A percentile compares a stretch with the other conserved stretches of the same genome.
phyloP scores from a whole-genome alignment of 2,113 vertebrate species.

The Pyrgilauda ruficollis region DNA sequence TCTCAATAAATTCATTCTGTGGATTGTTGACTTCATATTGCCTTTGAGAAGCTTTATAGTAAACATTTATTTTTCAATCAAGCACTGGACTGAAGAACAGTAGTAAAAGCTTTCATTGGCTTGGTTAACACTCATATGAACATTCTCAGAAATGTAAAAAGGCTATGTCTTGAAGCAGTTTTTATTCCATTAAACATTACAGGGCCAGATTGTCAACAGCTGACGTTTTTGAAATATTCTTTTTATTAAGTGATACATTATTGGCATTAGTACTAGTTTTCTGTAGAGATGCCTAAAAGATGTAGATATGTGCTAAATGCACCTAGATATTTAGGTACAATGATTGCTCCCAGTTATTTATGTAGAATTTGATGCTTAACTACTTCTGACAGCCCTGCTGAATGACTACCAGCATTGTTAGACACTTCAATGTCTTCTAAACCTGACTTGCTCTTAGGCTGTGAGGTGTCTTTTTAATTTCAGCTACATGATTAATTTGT shows the following conservation, averaged over 20 bases:
- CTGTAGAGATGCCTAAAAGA: background rate
- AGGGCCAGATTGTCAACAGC: background rate
- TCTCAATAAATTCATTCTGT: slow-evolving; percentile 18
- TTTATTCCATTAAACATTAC: background rate
- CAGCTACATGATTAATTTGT: background rate
- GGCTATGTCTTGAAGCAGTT: background rate
- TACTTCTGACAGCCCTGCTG: background rate
- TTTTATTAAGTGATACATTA: background rate
- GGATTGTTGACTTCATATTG: background rate
- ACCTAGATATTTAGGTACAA: background rate
- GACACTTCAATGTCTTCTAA: background rate
- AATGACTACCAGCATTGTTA: background rate
- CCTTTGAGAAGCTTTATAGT: background rate
- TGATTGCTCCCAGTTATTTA: background rate
- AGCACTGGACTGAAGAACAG: background rate
- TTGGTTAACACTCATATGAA: background rate
- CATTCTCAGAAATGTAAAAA: background rate
- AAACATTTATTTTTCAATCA: background rate
- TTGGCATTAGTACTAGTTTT: background rate
- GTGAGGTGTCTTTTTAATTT: background rate
- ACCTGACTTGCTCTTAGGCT: background rate
- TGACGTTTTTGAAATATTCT: background rate
- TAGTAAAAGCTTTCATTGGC: background rate
- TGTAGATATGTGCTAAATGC: background rate
- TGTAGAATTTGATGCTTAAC: background rate